Base-by-base conservation (phyloP, 1,140 invertebrate genomes). In the Caenorhabditis inopinata region DNA sequence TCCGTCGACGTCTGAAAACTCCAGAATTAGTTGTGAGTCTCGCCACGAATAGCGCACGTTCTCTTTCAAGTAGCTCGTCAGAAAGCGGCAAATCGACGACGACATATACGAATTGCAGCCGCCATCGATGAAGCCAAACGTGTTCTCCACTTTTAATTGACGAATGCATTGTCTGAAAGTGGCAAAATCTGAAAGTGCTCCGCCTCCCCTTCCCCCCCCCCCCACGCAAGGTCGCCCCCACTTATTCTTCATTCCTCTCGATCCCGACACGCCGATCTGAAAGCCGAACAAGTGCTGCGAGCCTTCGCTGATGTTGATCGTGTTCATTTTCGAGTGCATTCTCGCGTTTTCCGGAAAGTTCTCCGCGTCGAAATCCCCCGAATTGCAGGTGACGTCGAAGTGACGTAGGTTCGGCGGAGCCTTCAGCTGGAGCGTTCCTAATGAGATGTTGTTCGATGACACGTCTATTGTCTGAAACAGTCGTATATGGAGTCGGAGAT, bases 381-480 rank as follows among this genome's bases (percentile, higher is more conserved):
- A 74, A 73, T 81, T 81, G 29, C 80, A 81, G 25, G 80, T 78
- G 14, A 81, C 62, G 32, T 81, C 80, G 21, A 81, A 53, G 21
- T 74, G 58, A 6, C 68, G 68, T 29, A 81, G 48, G 4, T 23
- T 76, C 12, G 80, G 80, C 35, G 80, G 46, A 35, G 76, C 75
- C 14, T 75, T 75, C 25, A 77, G 62, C 25, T 58, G 75, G 14
- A 53, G 58, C 0, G 48, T 62, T 32, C 48, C 48, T 12, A 62
- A 42, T 6, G 74, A 77, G 35, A 78, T 78, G 38, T 77, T 62
- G 75, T 81, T 81, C 21, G 53, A 78, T 1, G 80, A 81, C 0
- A 81, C 48, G 29, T 81, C 80, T 12, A 81, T 76, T 27, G 75
- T 45, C 79, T 81, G 74, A 18, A 51, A 76, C 25, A 16, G 42